These are phyloP conservation scores for Cyclopterus lumpus DNA, from an alignment of 2,797 vertebrate species.

Conservation along the genomic window DNA sequence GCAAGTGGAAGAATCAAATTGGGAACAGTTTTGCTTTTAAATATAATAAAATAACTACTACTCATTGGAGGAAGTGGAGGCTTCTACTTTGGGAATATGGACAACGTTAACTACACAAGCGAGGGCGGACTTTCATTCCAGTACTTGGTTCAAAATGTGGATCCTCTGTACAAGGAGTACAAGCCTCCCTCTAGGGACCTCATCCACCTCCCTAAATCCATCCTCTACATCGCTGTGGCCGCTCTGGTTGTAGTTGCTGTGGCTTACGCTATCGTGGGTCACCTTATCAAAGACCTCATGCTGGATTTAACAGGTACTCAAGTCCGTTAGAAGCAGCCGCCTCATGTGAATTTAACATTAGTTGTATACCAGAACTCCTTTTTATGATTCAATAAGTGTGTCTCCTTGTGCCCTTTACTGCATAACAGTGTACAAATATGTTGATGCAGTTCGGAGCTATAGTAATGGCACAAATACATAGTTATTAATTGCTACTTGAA, in stretches of 20 bases:
- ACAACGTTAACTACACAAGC: slow-evolving; percentile 73
- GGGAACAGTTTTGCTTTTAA: slow-evolving; percentile 5
- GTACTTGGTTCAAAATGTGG: slow-evolving; percentile 67
- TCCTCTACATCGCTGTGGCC: slow-evolving; percentile 86
- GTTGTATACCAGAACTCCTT: not conserved
- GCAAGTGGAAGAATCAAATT: slow-evolving; percentile 23
- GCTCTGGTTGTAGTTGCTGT: slow-evolving; percentile 84
- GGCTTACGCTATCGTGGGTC: slow-evolving; percentile 89
- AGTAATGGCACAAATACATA: not conserved
- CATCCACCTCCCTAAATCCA: slow-evolving; percentile 83
- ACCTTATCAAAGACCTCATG: slow-evolving; percentile 89
- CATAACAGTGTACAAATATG: not conserved
- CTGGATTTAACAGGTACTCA: slow-evolving; percentile 86
- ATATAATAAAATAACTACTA: slow-evolving; percentile 44
- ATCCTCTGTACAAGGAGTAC: slow-evolving; percentile 84
- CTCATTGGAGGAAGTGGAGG: slow-evolving; percentile 19
- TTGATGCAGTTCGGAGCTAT: not conserved
- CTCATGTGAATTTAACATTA: not conserved
- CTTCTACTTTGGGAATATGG: slow-evolving; percentile 61
- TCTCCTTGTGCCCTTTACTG: not conserved
- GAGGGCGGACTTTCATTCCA: slow-evolving; percentile 60
- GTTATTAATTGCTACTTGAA: not conserved
- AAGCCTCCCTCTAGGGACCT: slow-evolving; percentile 84
- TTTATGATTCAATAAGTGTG: not conserved
- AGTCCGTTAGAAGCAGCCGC: not conserved